Base-by-base conservation (phyloP, 2,113 vertebrate genomes). In the Delphinapterus leucas region DNA sequence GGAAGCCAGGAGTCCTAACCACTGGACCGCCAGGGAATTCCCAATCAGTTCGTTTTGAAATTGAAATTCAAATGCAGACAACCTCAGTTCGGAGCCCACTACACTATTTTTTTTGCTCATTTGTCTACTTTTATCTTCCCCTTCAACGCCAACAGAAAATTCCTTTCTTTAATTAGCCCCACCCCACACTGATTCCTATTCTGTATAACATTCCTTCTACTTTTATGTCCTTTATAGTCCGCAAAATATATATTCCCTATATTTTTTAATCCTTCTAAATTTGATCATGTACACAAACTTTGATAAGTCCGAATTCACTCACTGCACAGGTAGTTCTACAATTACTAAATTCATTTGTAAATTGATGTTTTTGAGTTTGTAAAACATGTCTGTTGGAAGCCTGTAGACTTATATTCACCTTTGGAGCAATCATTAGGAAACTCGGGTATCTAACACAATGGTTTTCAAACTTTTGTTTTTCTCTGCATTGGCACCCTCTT, bases 331-430 rank as follows among this genome's bases (percentile, higher is more conserved):
- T 58, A 84, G 71, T 80, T 79, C 71, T 82, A 61, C 33, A 92
- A 86, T 31, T 68, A 53, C 58, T 76, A 65, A 92, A 61, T 81
- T 82, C 26, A 58, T 79, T 87, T 71, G 33, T 58, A 96, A 96
- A 55, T n/a, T 41, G 47, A 73, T 86, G 33, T 25, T 94, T 91
- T 60, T 76, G 31, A 92, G 84, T 94, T 82, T 87, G 89, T 68
- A 80, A 92, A 71, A 60, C 77, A 79, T 8, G 10, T 53, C 79
- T 83, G 44, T 53, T 31, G 60, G 74, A 88, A 90, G 49, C 44
- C 21, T 31, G 25, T 28, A 92, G 77, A 85, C n/a, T 17, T 36
- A 53, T 63, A 60, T 23, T 61, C 55, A 68, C 33, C 63, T 65
- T 36, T 26, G 61, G 58, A 92, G 92, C 71, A 83, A 65, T n/a